Evolutionary conservation across 1,140 invertebrate genomes (phyloP).

Genomic region (Stegodyphus mimosarum): DNA sequence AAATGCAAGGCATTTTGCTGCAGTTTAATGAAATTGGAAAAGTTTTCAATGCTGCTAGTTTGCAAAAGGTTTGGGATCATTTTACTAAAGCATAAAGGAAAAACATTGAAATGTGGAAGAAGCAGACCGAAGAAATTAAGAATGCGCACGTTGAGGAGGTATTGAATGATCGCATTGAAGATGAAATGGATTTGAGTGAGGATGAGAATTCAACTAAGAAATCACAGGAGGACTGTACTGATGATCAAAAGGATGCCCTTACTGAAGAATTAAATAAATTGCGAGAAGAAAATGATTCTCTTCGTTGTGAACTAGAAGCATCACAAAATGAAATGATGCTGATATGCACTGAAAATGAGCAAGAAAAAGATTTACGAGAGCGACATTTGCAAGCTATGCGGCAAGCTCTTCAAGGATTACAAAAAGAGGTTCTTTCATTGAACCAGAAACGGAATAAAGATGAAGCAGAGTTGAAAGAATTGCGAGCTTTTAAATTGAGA

Average conservation of each 20-base stretch:
- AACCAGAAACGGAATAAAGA: conserved; percentile 75
- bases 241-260: background rate
- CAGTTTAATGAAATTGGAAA: conserved; percentile 97
- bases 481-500: conserved; percentile 60
- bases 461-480: conserved; percentile 70
- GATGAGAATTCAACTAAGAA: conserved; percentile 69
- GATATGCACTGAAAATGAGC: conserved; percentile 76
- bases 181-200: conserved; percentile 86
- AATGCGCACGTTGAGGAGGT: conserved; percentile 80
- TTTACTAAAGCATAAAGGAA: conserved; percentile 98
- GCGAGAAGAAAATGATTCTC: conserved; percentile 88
- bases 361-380: conserved; percentile 77
- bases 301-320: conserved; percentile 91
- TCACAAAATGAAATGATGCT: conserved; percentile 89
- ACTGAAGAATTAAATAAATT: conserved; percentile 47
- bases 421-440: conserved; percentile 77
- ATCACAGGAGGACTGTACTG: background rate
- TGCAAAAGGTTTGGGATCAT: conserved; percentile 99
- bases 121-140: conserved; percentile 82
- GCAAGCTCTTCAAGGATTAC: conserved; percentile 83
- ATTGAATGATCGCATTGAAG: conserved; percentile 77
- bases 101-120: conserved; percentile 97
- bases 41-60: conserved; percentile 91
- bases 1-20: conserved; percentile 81
- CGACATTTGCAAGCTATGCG: conserved; percentile 80